Evolutionary conservation across 1,140 invertebrate genomes (phyloP).

Genomic region (Pogonomyrmex barbatus): DNA sequence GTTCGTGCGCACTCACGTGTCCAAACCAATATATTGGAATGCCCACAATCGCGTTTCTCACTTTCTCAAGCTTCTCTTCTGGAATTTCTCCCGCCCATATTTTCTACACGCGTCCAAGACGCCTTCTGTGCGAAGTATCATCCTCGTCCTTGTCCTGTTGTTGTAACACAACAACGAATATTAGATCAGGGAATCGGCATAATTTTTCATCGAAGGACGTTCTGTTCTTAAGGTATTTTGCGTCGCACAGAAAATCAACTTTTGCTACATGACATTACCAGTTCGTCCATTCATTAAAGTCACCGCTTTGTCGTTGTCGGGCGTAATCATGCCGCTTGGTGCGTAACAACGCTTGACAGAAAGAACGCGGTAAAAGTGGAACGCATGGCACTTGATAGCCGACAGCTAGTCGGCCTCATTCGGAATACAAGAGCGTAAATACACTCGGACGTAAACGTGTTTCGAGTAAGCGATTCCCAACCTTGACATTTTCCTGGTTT

Average conservation of each 20-base stretch:
- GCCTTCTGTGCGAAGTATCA: not conserved
- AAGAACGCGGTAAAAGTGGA: conserved; percentile 64
- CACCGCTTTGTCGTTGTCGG: not conserved
- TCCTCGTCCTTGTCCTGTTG: not conserved
- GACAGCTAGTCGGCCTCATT: conserved; percentile 11
- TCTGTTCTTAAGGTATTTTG: not conserved
- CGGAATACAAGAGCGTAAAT: conserved; percentile 25
- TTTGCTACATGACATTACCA: not conserved
- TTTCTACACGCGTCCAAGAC: conserved; percentile 54
- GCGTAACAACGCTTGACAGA: conserved; percentile 23
- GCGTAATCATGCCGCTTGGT: not conserved
- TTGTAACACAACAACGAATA: not conserved
- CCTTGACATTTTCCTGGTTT: conserved; percentile 67
- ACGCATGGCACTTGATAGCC: conserved; percentile 49
- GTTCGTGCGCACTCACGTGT: conserved; percentile 15
- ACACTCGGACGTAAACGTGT: conserved; percentile 36
- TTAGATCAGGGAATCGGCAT: not conserved
- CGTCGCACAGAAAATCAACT: not conserved
- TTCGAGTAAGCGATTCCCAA: conserved; percentile 52
- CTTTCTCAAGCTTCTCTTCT: conserved; percentile 76
- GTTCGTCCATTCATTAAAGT: conserved; percentile 49
- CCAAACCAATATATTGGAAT: conserved; percentile 72
- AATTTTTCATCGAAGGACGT: not conserved
- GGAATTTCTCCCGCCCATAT: conserved; percentile 75
- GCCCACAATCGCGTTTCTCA: conserved; percentile 67